These are phyloP conservation scores for Micrastur ruficollis DNA, from an alignment of 2,797 vertebrate genomes.

Conservation along the genomic window DNA sequence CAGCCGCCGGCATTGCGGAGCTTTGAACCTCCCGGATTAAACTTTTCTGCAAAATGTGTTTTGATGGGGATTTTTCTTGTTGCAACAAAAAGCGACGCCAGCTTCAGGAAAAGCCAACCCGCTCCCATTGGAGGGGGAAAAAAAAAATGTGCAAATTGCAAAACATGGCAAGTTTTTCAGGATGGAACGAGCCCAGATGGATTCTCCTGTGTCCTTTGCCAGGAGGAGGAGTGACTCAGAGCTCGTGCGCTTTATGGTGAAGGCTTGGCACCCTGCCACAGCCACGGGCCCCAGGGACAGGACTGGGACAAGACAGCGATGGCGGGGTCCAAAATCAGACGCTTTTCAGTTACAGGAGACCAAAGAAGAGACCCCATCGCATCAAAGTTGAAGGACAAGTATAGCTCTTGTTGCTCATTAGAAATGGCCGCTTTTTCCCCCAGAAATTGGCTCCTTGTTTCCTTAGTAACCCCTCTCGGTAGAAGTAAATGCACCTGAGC, in stretches of 20 bases:
- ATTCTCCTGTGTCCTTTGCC: constrained; percentile 20
- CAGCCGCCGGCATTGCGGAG: neutral
- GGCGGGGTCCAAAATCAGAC: neutral
- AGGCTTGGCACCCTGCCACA: neutral
- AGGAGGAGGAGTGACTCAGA: constrained; percentile 25
- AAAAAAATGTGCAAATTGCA: neutral
- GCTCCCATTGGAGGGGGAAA: neutral
- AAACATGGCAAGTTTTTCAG: neutral
- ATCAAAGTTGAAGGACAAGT: neutral
- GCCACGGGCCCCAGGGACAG: neutral
- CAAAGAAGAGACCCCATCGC: neutral
- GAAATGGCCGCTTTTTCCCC: neutral
- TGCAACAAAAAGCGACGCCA: neutral
- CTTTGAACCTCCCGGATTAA: neutral
- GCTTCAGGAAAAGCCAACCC: neutral
- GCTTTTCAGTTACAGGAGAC: neutral
- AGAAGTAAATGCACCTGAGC: neutral
- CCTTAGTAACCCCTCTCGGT: constrained; percentile 35
- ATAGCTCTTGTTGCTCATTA: neutral
- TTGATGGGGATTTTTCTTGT: neutral
- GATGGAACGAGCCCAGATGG: constrained; percentile 48
- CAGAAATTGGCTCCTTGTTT: constrained; percentile 7
- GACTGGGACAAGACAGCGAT: neutral
- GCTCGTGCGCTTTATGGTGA: neutral
- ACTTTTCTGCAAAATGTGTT: neutral